Conservation (phyloP, 2,888 invertebrate genomes). For the Eupithecia pulchellata region DNA sequence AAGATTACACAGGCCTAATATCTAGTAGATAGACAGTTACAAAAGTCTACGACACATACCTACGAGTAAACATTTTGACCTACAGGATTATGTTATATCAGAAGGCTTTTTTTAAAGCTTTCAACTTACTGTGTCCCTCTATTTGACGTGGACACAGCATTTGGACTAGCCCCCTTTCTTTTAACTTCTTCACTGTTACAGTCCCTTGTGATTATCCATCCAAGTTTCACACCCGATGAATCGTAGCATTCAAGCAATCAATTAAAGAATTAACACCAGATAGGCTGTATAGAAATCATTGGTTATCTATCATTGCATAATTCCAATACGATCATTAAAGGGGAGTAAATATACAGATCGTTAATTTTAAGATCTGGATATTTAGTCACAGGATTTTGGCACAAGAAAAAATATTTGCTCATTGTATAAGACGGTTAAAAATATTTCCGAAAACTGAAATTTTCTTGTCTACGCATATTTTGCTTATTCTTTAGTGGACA, state of each 20-base stretch:
- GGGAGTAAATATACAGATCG: not conserved
- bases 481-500: not conserved
- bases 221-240: not conserved
- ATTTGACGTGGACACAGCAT: constrained; percentile 18
- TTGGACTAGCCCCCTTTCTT: constrained; percentile 9
- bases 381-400: too few relatives aligned
- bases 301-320: not conserved
- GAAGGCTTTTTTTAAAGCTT: constrained; percentile 47
- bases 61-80: constrained; percentile 60
- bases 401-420: constrained; percentile 25
- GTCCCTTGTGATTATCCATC: not conserved
- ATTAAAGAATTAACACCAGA: not conserved
- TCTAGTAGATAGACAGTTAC: constrained; percentile 62
- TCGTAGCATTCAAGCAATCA: not conserved
- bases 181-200: not conserved
- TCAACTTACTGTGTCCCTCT: constrained; percentile 33
- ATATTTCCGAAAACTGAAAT: not conserved
- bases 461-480: not conserved
- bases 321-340: not conserved
- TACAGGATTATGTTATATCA: constrained; percentile 39
- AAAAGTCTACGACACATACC: constrained; percentile 70
- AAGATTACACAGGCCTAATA: constrained; percentile 51
- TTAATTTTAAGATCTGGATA: too few relatives aligned
- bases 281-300: not conserved
- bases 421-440: not conserved